These are phyloP conservation scores for Parascotia fuliginaria DNA, from an alignment of 2,888 invertebrate species.

Conservation along the genomic window DNA sequence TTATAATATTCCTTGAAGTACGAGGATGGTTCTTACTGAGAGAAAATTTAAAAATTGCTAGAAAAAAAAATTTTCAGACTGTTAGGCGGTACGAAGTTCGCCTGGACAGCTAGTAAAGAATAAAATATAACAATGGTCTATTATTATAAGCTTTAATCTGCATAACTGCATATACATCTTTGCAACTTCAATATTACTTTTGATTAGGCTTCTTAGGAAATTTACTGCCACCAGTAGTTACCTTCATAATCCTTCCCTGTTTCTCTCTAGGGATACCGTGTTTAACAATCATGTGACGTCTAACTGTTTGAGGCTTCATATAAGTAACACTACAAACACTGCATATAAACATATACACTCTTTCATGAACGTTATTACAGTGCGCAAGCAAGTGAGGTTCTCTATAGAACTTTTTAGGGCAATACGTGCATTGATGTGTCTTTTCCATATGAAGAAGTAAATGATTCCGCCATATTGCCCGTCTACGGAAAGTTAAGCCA, in stretches of 20 bases:
- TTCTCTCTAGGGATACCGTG: slow-evolving; percentile 71
- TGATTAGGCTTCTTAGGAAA: not conserved
- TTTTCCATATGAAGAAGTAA: slow-evolving; percentile 72
- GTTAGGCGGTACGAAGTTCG: too few relatives aligned
- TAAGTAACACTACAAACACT: slow-evolving; percentile 67
- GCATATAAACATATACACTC: slow-evolving; percentile 68
- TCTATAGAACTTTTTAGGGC: slow-evolving; percentile 66
- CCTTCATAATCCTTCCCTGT: slow-evolving; percentile 67
- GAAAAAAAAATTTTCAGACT: too few relatives aligned
- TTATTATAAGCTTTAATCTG: too few relatives aligned
- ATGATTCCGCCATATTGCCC: slow-evolving; percentile 73
- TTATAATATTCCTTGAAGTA: too few relatives aligned
- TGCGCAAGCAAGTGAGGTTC: slow-evolving; percentile 65
- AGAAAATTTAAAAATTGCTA: too few relatives aligned
- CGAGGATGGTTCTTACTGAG: too few relatives aligned
- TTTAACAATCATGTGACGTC: slow-evolving; percentile 66
- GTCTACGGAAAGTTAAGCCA: slow-evolving; percentile 71
- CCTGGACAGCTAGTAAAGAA: too few relatives aligned
- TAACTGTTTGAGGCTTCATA: slow-evolving; percentile 65
- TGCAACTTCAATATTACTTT: not conserved
- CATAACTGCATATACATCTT: too few relatives aligned
- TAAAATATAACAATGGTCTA: too few relatives aligned
- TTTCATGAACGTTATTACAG: slow-evolving; percentile 68
- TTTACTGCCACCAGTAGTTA: slow-evolving; percentile 41
- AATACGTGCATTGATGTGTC: slow-evolving; percentile 63